Evolutionary conservation across 2,888 invertebrate species (phyloP).

Genomic region (Eremobia ochroleuca): DNA sequence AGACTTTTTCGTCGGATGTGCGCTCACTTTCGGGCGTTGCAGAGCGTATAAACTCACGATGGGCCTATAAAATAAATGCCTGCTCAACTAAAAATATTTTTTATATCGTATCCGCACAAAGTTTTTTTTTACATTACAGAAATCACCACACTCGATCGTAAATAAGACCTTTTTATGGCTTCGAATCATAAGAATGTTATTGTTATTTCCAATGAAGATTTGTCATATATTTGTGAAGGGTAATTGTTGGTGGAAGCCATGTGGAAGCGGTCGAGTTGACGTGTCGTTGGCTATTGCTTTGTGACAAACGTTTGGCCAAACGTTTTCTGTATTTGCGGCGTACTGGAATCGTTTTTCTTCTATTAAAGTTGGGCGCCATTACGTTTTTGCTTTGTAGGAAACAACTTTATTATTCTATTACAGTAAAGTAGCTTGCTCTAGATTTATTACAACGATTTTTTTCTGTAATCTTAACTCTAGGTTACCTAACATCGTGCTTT

Average conservation of each 20-base stretch:
- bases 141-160: conserved; percentile 72
- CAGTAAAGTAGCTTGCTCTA: conserved; percentile 38
- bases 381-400: conserved; percentile 32
- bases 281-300: conserved; percentile 43
- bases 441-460: conserved; percentile 54
- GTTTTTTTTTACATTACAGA: conserved; percentile 70
- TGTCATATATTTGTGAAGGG: conserved; percentile 65
- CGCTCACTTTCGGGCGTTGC: conserved; percentile 60
- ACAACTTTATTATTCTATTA: conserved; percentile 57
- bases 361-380: conserved; percentile 49
- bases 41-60: conserved; percentile 75
- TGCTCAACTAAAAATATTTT: conserved; percentile 78
- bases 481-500: conserved; percentile 49
- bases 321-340: conserved; percentile 44
- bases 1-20: conserved; percentile 46
- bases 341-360: conserved; percentile 44
- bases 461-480: conserved; percentile 35
- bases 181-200: conserved; percentile 73
- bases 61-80: conserved; percentile 81
- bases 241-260: conserved; percentile 55
- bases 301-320: conserved; percentile 45
- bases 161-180: conserved; percentile 73
- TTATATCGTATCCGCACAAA: conserved; percentile 72
- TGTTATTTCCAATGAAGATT: conserved; percentile 71
- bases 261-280: conserved; percentile 47